Base-by-base conservation (phyloP, 2,797 vertebrate species). In the Sarcoramphus papa region DNA sequence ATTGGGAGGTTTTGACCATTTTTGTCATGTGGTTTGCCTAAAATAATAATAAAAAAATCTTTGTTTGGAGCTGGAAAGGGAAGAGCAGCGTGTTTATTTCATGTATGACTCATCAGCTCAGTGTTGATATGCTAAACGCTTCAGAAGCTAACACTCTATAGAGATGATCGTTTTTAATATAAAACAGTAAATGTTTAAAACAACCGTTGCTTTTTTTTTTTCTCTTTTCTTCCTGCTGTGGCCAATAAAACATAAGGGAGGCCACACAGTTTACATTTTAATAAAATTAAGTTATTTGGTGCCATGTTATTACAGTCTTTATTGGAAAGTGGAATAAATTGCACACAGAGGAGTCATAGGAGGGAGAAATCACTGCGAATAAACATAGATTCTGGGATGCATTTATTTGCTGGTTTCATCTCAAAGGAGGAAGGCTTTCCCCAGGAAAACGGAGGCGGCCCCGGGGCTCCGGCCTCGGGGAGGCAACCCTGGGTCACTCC, bases 221-320 rank as follows among this genome's bases (percentile, higher is more conserved):
- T 20, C 28, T 87, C 40, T 88, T 64, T 91, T 95, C 82, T 82
- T 91, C 83, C 79, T 92, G 31, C 85, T 45, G 70, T 79, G 89
- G 80, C 93, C 81, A 76, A 93, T 96, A 96, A 96, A 96, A 95
- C 88, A 79, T 90, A 90, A 89, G 72, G 78, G 70, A 96, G 67
- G 89, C 94, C 93, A 90, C 68, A 14, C 31, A 79, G 89, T 95
- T 97, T 97, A 88, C 90, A 93, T 96, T 97, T 97, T 95, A 97
- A 98, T 97, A 98, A 97, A 97, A 98, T 97, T 96, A 98, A 97
- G 96, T 97, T 96, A 97, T 97, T 93, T 90, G 95, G 96, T 97
- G 97, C 90, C 92, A 93, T 1, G 85, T 96, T 97, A 88, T 97
- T 96, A 81, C 96, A 98, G 96, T 98, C 96, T 97, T 98, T 98